These are phyloP conservation scores for Neuroterus valhalla DNA, from an alignment of 1,140 invertebrate genomes.

Conservation along the genomic window DNA sequence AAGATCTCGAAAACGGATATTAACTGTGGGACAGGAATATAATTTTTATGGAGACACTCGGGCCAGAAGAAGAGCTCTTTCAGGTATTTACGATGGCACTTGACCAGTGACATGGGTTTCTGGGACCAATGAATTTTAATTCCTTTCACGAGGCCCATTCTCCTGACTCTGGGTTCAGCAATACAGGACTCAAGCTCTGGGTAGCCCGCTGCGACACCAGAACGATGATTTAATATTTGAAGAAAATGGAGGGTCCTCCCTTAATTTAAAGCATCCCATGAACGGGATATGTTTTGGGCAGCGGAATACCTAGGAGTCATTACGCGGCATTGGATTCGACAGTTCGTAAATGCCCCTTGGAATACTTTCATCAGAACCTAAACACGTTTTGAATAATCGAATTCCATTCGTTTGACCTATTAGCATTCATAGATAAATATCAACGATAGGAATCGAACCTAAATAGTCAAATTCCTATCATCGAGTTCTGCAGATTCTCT, in stretches of 20 bases:
- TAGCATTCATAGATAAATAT: constrained; percentile 7
- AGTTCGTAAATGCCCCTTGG: constrained; percentile 43
- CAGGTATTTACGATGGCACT: constrained; percentile 75
- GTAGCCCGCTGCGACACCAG: constrained; percentile 71
- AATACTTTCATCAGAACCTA: constrained; percentile 35
- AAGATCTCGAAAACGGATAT: constrained; percentile 58
- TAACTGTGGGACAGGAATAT: constrained; percentile 59
- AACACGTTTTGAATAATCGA: constrained; percentile 15
- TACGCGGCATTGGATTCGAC: constrained; percentile 49
- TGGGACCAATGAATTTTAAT: constrained; percentile 75
- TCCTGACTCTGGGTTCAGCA: constrained; percentile 49
- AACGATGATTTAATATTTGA: constrained; percentile 75
- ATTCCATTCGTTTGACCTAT: background rate
- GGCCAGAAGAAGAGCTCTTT: constrained; percentile 48
- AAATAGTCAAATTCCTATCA: background rate
- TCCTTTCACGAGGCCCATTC: constrained; percentile 62
- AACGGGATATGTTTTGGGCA: constrained; percentile 61
- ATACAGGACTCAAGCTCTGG: constrained; percentile 22
- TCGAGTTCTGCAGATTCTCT: background rate
- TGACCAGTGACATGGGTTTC: constrained; percentile 73
- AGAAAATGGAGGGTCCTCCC: constrained; percentile 72
- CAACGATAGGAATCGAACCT: background rate
- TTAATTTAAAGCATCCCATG: constrained; percentile 65
- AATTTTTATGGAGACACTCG: constrained; percentile 69
- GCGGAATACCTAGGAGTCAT: constrained; percentile 53